Conservation (phyloP, 2,113 vertebrate species). For the Danionella cerebrum region DNA sequence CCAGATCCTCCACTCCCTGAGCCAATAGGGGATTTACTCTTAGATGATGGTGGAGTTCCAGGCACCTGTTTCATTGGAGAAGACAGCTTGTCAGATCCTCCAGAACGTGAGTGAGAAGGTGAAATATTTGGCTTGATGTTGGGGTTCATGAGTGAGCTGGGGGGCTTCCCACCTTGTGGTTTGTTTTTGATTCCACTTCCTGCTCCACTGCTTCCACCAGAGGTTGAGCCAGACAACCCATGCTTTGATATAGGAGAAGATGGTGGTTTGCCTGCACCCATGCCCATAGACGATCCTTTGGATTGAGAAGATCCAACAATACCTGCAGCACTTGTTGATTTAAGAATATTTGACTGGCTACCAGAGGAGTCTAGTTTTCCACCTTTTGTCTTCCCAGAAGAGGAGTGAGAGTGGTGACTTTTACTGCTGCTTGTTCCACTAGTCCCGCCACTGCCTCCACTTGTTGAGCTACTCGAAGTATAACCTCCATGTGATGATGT, state of each 20-base stretch:
- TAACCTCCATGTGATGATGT: slow-evolving; percentile 89
- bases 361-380: slow-evolving; percentile 83
- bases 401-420: slow-evolving; percentile 93
- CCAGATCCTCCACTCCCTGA: slow-evolving; percentile 81
- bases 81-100: slow-evolving; percentile 83
- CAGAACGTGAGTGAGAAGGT: slow-evolving; percentile 89
- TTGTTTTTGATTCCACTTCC: slow-evolving; percentile 81
- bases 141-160: slow-evolving; percentile 89
- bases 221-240: slow-evolving; percentile 66
- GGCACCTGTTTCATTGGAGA: slow-evolving; percentile 94
- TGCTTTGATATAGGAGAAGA: slow-evolving; percentile 94
- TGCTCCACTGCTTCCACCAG: slow-evolving; percentile 59
- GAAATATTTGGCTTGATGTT: slow-evolving; percentile 96
- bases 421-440: slow-evolving; percentile 72
- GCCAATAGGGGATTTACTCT: slow-evolving; percentile 94
- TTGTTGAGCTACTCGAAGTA: slow-evolving; percentile 80
- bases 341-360: slow-evolving; percentile 78
- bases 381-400: slow-evolving; percentile 88
- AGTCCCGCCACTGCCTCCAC: slow-evolving; percentile 53
- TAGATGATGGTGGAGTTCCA: slow-evolving; percentile 89
- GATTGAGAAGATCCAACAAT: slow-evolving; percentile 68
- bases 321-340: slow-evolving; percentile 69
- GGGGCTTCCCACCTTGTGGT: slow-evolving; percentile 87
- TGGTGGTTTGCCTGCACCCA: slow-evolving; percentile 79
- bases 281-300: slow-evolving; percentile 83